phyloP scores from a whole-genome alignment of 2,113 vertebrate species.

The Trogon surrucura region DNA sequence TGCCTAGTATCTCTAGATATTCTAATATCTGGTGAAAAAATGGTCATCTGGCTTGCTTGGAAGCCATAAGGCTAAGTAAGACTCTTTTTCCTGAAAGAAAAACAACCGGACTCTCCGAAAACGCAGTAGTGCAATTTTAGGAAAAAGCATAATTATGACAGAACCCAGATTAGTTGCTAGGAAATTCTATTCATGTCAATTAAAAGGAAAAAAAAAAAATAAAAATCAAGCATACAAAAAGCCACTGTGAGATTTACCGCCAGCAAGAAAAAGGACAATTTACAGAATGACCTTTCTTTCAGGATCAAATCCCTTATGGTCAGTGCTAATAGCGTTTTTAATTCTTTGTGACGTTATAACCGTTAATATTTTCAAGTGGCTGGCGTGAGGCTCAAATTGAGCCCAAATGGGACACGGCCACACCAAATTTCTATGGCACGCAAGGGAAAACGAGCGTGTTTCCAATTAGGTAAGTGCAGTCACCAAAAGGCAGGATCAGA shows the following conservation, averaged over 20 bases:
- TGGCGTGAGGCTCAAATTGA: too few species aligned
- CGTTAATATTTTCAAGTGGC: not conserved
- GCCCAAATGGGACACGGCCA: not conserved
- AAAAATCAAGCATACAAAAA: not conserved
- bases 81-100: not conserved
- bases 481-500: not conserved
- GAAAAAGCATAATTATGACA: not conserved
- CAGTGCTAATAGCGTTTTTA: not conserved
- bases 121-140: not conserved
- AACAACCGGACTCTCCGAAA: not conserved
- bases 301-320: not conserved
- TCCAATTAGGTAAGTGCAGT: not conserved
- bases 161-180: not conserved
- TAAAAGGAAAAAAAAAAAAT: not conserved
- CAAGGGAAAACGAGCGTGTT: not conserved
- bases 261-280: not conserved
- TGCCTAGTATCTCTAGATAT: not conserved
- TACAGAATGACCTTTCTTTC: not conserved
- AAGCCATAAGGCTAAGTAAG: not conserved
- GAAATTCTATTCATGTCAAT: not conserved
- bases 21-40: not conserved
- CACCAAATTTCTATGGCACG: not conserved
- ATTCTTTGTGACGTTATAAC: not conserved
- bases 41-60: not conserved
- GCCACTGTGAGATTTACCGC: not conserved